Percentiles rank a stretch among this genome's conserved stretches.
Evolutionary conservation across 92 coral and sea anemone species (phyloP).

Genomic region (Isaurus tuberculatus): DNA sequence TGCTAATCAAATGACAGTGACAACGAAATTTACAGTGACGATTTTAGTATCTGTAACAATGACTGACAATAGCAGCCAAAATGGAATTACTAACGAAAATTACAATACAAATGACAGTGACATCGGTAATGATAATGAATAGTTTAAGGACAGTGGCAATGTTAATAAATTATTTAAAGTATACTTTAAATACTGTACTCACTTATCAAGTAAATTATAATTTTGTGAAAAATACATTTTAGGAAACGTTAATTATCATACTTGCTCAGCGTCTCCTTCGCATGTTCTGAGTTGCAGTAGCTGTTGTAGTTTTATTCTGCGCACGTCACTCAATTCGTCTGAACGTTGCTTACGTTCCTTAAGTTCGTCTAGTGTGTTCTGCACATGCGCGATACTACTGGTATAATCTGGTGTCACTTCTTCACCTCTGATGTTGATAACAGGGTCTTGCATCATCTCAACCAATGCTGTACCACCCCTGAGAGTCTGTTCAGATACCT

Average conservation of each 20-base stretch:
- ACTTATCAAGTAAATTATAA: no score
- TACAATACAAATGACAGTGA: no score
- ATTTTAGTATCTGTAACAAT: no score
- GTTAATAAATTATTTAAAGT: no score
- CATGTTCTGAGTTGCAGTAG: slow-evolving; percentile 93
- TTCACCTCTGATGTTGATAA: slow-evolving; percentile 73
- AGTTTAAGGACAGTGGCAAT: no score
- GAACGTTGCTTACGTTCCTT: slow-evolving; percentile 89
- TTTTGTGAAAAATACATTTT: no score
- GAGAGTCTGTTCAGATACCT: slow-evolving; percentile 79
- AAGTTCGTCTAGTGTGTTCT: slow-evolving; percentile 86
- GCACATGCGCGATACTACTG: slow-evolving; percentile 79
- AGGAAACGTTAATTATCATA: slow-evolving; percentile 6
- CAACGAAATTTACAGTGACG: no score
- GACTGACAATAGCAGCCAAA: no score
- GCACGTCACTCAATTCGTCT: slow-evolving; percentile 95
- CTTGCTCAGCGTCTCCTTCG: slow-evolving; percentile 95
- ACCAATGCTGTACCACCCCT: slow-evolving; percentile 76
- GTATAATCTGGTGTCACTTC: slow-evolving; percentile 81
- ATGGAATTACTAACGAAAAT: no score
- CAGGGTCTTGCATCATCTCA: slow-evolving; percentile 77
- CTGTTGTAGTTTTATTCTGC: slow-evolving; percentile 94
- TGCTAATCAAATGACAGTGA: no score
- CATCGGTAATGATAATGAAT: no score
- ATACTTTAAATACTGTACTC: no score